Percentiles rank a stretch among this genome's conserved stretches.
These are phyloP conservation scores for Okapia johnstoni DNA, from an alignment of 2,113 vertebrate species.

Conservation along the genomic window DNA sequence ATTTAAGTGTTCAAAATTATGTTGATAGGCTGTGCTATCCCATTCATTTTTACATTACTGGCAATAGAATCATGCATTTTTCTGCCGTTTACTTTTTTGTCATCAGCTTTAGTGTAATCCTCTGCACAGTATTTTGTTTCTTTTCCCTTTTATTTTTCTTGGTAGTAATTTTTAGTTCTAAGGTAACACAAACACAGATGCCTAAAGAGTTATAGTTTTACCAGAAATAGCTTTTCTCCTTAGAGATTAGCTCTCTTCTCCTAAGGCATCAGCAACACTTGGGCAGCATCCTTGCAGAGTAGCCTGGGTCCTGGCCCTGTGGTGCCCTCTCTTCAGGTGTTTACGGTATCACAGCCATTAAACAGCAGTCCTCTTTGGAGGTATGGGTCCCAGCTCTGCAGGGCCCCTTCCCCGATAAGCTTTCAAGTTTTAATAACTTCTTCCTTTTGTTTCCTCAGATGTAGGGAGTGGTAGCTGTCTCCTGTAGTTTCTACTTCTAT, in stretches of 20 bases:
- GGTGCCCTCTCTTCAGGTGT: neutral
- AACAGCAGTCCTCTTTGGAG: neutral
- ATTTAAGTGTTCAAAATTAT: neutral
- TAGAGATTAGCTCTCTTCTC: neutral
- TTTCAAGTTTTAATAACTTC: neutral
- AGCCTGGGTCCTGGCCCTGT: neutral
- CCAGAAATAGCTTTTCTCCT: neutral
- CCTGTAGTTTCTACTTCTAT: neutral
- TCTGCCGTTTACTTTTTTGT: neutral
- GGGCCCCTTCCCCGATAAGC: neutral
- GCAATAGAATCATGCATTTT: neutral
- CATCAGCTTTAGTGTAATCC: neutral
- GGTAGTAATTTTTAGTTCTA: neutral
- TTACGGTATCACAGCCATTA: too few relatives aligned
- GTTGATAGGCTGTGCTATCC: neutral
- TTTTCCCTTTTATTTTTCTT: neutral
- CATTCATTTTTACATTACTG: neutral
- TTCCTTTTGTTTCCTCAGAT: neutral
- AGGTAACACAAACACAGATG: neutral
- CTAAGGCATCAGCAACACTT: neutral
- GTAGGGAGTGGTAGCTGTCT: neutral
- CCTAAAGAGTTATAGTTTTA: neutral
- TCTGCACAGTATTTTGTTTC: neutral
- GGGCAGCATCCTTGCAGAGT: too few relatives aligned
- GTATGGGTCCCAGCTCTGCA: too few relatives aligned